phyloP scores from a whole-genome alignment of 2,797 vertebrate species.

The Anabacerthia variegaticeps region DNA sequence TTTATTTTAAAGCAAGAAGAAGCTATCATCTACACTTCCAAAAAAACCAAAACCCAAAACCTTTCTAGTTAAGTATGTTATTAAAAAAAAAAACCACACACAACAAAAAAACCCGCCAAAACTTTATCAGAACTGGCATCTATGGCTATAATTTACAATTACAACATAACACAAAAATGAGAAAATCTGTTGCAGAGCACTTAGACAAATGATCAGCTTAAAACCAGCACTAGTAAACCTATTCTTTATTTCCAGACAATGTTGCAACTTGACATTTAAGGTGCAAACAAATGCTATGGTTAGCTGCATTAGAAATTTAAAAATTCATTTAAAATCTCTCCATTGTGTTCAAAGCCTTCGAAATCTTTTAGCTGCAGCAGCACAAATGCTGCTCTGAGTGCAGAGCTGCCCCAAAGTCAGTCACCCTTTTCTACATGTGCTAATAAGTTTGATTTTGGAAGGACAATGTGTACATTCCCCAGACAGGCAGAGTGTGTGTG shows the following conservation, averaged over 20 bases:
- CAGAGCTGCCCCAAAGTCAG: slow-evolving; percentile 77
- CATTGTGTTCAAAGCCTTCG: slow-evolving; percentile 57
- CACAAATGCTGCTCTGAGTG: slow-evolving; percentile 41
- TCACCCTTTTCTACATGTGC: slow-evolving; percentile 83
- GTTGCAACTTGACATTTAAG: slow-evolving; percentile 57
- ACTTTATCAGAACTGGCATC: not conserved
- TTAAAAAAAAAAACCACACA: not conserved
- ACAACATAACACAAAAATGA: not conserved
- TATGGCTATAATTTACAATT: not conserved
- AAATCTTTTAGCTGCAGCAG: slow-evolving; percentile 69
- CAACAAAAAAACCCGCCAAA: not conserved
- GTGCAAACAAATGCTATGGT: slow-evolving; percentile 30
- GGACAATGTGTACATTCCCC: slow-evolving; percentile 84
- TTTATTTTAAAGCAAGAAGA: not conserved
- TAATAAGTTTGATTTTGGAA: slow-evolving; percentile 84
- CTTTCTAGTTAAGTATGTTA: accelerated
- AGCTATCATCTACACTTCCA: not conserved
- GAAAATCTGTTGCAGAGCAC: not conserved
- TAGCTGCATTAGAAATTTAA: slow-evolving; percentile 55
- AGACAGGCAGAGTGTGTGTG: slow-evolving; percentile 80
- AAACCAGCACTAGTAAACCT: slow-evolving; percentile 28
- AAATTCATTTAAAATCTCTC: slow-evolving; percentile 61
- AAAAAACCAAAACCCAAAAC: not conserved
- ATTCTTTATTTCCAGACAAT: slow-evolving; percentile 36
- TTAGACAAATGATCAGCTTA: not conserved